Evolutionary conservation across 2,888 invertebrate species (phyloP).

Genomic region (Lithophane ornitopus): DNA sequence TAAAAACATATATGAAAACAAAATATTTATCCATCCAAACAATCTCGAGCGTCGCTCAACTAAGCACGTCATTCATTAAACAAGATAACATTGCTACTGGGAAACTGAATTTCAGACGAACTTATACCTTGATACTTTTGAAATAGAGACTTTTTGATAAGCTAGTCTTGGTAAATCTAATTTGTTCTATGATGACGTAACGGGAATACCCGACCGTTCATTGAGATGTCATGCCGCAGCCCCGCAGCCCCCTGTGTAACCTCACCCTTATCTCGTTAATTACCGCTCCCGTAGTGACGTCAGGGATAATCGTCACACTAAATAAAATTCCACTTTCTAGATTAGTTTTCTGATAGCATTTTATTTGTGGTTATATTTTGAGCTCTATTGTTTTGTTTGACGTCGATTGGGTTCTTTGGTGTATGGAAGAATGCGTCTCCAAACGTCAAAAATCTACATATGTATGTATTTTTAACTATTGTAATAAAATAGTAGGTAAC

Average conservation of each 20-base stretch:
- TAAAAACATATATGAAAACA: slow-evolving; percentile 32
- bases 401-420: slow-evolving; percentile 9
- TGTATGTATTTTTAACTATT: no score
- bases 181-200: slow-evolving; percentile 70
- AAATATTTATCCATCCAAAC: slow-evolving; percentile 62
- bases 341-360: slow-evolving; percentile 49
- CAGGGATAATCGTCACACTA: slow-evolving; percentile 70
- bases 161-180: slow-evolving; percentile 11
- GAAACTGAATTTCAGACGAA: slow-evolving; percentile 30
- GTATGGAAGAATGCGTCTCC: not conserved
- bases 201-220: slow-evolving; percentile 69
- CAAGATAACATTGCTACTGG: slow-evolving; percentile 14
- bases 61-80: slow-evolving; percentile 57
- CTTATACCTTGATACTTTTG: slow-evolving; percentile 23
- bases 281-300: slow-evolving; percentile 75
- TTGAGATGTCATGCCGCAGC: slow-evolving; percentile 71
- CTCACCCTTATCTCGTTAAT: slow-evolving; percentile 71
- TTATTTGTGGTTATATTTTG: slow-evolving; percentile 1
- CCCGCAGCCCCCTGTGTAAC: slow-evolving; percentile 46
- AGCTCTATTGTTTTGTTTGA: slow-evolving; percentile 14
- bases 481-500: no score
- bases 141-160: slow-evolving; percentile 10
- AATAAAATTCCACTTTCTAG: slow-evolving; percentile 66
- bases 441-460: no score
- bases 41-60: slow-evolving; percentile 51